Evolutionary conservation across 1,140 invertebrate species (phyloP).

Genomic region (Heterodera carotae): DNA sequence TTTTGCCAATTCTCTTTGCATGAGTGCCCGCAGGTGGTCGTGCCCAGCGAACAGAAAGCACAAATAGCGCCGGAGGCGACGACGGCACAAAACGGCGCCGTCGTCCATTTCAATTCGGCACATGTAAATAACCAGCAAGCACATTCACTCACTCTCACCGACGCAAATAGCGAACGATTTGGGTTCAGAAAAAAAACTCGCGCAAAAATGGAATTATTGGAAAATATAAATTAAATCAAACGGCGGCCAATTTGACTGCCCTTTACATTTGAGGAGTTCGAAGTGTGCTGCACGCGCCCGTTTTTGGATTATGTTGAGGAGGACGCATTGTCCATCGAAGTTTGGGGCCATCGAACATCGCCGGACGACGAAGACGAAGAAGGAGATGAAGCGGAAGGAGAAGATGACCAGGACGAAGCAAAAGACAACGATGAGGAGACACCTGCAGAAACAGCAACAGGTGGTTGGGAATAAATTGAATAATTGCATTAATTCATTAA

Average conservation of each 20-base stretch:
- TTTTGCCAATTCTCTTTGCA: slow-evolving; percentile 93
- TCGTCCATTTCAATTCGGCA: slow-evolving; percentile 27
- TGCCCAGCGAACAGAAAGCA: too few species aligned
- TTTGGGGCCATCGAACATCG: slow-evolving; percentile 89
- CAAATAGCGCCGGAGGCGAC: slow-evolving; percentile 15
- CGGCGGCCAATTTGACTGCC: too few species aligned
- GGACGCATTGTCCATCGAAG: slow-evolving; percentile 93
- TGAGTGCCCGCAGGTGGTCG: slow-evolving; percentile 80
- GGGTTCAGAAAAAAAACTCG: slow-evolving; percentile 67
- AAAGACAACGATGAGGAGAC: neutral
- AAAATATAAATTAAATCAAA: too few species aligned
- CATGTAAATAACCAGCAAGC: neutral
- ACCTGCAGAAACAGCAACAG: too few species aligned
- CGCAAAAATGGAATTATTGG: slow-evolving; percentile 14
- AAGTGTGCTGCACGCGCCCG: slow-evolving; percentile 86
- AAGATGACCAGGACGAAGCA: neutral
- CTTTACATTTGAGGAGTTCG: slow-evolving; percentile 75
- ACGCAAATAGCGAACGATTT: slow-evolving; percentile 24
- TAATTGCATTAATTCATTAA: too few species aligned
- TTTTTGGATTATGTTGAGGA: slow-evolving; percentile 90
- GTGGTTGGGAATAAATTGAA: too few species aligned
- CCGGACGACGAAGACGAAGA: slow-evolving; percentile 29
- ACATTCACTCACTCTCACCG: too few species aligned
- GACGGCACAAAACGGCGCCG: neutral
- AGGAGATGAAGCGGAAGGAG: neutral